phyloP scores from a whole-genome alignment of 2,888 invertebrate genomes.

The Thalpophila matura region DNA sequence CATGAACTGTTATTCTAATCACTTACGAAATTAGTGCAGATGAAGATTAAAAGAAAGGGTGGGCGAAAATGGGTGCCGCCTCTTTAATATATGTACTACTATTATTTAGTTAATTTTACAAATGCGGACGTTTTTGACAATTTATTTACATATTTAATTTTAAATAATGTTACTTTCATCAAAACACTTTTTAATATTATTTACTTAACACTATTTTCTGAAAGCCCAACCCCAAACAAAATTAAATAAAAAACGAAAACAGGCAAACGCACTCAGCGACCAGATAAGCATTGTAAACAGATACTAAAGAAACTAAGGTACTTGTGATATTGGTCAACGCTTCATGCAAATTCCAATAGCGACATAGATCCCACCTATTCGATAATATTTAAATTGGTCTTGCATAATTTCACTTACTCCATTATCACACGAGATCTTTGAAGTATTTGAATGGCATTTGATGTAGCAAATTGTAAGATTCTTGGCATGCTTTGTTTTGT shows the following conservation, averaged over 20 bases:
- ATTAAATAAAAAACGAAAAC: slow-evolving; percentile 26
- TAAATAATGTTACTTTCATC: too few relatives aligned
- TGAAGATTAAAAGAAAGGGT: slow-evolving; percentile 3
- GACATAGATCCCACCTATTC: slow-evolving; percentile 81
- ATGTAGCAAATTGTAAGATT: background rate
- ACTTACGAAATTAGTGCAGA: slow-evolving; percentile 2
- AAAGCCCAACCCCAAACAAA: slow-evolving; percentile 10
- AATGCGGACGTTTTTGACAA: too few relatives aligned
- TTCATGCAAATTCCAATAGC: slow-evolving; percentile 75
- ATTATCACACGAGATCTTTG: slow-evolving; percentile 53
- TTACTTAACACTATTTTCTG: too few relatives aligned
- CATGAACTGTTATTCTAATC: slow-evolving; percentile 48
- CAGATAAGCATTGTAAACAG: slow-evolving; percentile 66
- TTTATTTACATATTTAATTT: too few relatives aligned
- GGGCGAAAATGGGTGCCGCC: background rate
- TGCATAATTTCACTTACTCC: slow-evolving; percentile 72
- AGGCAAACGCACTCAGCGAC: slow-evolving; percentile 36
- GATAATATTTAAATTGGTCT: slow-evolving; percentile 82
- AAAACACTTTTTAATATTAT: too few relatives aligned
- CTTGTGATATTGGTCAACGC: slow-evolving; percentile 74
- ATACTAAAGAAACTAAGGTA: slow-evolving; percentile 66
- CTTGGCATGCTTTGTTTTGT: background rate
- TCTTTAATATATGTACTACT: background rate
- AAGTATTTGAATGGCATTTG: background rate
- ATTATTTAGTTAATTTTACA: background rate